phyloP scores from a whole-genome alignment of 2,797 vertebrate genomes.

The Craterocephalus amniculus region DNA sequence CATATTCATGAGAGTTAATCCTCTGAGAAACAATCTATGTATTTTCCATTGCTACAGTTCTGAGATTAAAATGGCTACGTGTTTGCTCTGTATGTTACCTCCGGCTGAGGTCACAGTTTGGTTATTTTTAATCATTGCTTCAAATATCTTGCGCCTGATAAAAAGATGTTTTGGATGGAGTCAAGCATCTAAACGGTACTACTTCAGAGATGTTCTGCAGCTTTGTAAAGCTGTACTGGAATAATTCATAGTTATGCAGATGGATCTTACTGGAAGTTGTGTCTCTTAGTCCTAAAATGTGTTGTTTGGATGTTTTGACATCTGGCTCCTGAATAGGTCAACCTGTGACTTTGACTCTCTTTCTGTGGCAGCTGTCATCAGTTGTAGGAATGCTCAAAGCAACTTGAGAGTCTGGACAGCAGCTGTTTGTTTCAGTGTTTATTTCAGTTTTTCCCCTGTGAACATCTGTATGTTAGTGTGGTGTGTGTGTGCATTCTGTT shows the following conservation, averaged over 20 bases:
- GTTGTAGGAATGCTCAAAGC: constrained; percentile 14
- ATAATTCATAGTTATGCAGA: neutral
- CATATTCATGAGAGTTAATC: neutral
- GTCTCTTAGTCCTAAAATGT: neutral
- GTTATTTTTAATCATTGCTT: neutral
- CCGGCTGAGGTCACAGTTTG: neutral
- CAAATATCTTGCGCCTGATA: neutral
- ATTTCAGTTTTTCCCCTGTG: neutral
- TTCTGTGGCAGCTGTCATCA: constrained; percentile 39
- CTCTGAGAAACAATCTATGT: neutral
- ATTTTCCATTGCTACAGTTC: neutral
- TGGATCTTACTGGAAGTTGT: neutral
- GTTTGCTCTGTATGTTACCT: neutral
- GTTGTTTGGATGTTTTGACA: neutral
- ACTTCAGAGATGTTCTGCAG: neutral
- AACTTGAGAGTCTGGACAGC: constrained; percentile 49
- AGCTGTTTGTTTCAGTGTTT: constrained; percentile 42
- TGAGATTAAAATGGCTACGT: neutral
- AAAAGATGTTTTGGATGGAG: neutral
- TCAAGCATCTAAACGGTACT: neutral
- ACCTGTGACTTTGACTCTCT: constrained; percentile 16
- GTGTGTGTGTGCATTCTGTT: neutral
- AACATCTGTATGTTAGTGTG: neutral
- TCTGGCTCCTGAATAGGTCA: constrained; percentile 1
- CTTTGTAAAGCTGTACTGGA: neutral